Evolutionary conservation across 2,888 invertebrate genomes (phyloP), one percentile per base, ranked within the genome.

Genomic region (Xanthorhoe designata): DNA sequence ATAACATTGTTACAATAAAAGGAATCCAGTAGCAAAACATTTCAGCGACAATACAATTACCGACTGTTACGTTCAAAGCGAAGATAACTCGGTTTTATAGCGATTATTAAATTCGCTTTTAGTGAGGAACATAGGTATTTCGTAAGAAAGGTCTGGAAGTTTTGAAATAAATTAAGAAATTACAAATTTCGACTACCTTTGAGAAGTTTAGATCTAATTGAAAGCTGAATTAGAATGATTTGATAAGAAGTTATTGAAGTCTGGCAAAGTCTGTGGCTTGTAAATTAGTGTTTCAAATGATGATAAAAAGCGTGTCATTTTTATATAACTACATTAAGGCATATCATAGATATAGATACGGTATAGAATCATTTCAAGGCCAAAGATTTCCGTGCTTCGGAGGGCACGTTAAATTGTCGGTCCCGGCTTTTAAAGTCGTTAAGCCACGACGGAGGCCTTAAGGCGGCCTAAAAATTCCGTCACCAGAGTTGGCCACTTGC

Each of bases 21-120:
- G 24, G 17, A 32, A 42, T 57, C 50, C 17, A 49, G 24, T n/a
- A 47, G 47, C 54, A 52, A 60, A 63, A 52, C 53, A 53, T 35
- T 58, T 58, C 57, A 49, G 55, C n/a, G 51, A 60, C 63, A 56
- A 52, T 60, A 17, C 2, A 52, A 60, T 67, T 63, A 67, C 60
- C 47, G 59, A 49, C 51, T 32, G 18, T 51, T 50, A 15, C 57
- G 47, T 50, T 50, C 59, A 54, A 66, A 66, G 54, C 49, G 29
- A 56, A 56, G 63, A 60, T 67, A 67, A 67, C 52, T 63, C 35
- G 15, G 24, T 63, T 66, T 67, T 60, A 32, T 63, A n/a, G 18
- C 55, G 29, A 59, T 63, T 47, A 67, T 67, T 60, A 63, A 51
- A 63, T 67, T 66, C 17, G 9, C 53, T 55, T 54, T 19, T 59